Base-by-base conservation (phyloP, 1,140 invertebrate genomes). In the Triops cancriformis region DNA sequence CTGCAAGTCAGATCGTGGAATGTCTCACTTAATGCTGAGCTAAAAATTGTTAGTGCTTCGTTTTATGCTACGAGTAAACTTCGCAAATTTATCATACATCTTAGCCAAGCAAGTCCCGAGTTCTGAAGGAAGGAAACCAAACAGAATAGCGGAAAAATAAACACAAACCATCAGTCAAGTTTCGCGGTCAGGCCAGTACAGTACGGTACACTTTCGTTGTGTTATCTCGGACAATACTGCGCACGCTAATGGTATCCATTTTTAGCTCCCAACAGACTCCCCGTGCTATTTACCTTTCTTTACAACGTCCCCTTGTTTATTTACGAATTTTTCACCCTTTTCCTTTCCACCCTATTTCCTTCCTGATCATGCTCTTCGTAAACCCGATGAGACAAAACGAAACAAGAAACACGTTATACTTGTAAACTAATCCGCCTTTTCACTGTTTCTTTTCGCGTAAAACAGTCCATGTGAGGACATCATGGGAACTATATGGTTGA, bases 401-500 rank as follows among this genome's bases (percentile, higher is more conserved):
- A 23, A 18, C 51, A 64, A 64, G 18, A 18, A 64, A 64, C 14
- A 18, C 51, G 31, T 37, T 37, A 37, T 37, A 37, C 31, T 37
- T 37, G 2, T 37, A 37, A 37, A 37, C 7, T 37, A 37, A 2
- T 37, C 31, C 31, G 31, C 2, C 2, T 37, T 37, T 37, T 37
- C 31, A 6, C 10, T n/a, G 51, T 64, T 64, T 64, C 51, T 23
- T 23, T 64, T 64, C 23, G 18, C 51, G 18, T 42, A 18, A 18
- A 2, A 26, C 37, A 77, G 76, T 77, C 76, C 72, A 23, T 90
- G 94, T 83, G 94, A 96, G 84, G 94, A 96, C 82, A 91, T 97
- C 6, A 93, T 97, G 91, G 94, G 94, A 18, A 93, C 91, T 83
- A 86, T 89, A 72, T 92, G 86, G 82, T 86, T 95, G 0, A 87